phyloP scores from a whole-genome alignment of 2,797 vertebrate species.

The Erithacus rubecula region DNA sequence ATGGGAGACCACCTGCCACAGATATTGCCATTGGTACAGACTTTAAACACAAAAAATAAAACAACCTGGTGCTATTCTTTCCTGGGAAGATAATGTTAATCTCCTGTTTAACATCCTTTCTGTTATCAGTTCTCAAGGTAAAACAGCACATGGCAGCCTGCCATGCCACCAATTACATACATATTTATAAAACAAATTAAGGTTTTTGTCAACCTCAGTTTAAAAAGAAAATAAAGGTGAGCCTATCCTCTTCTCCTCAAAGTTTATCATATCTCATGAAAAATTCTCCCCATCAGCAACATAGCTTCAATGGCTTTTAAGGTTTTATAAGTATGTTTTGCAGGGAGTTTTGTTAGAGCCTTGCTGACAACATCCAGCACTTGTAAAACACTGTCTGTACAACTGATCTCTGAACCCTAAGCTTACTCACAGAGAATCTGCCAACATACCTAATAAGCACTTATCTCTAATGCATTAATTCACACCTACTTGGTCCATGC shows the following conservation, averaged over 20 bases:
- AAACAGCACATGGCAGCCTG: not conserved
- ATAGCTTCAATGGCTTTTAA: conserved; percentile 31
- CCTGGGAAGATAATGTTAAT: conserved; percentile 39
- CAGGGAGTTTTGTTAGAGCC: not conserved
- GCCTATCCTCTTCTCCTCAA: not conserved
- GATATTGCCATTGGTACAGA: not conserved
- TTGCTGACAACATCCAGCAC: not conserved
- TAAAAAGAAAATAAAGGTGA: conserved; percentile 41
- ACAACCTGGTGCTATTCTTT: not conserved
- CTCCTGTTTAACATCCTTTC: not conserved
- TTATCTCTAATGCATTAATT: not conserved
- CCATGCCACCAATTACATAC: not conserved
- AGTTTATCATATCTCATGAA: not conserved
- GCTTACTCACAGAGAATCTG: not conserved
- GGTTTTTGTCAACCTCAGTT: conserved; percentile 40
- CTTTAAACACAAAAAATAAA: not conserved
- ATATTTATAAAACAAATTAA: conserved; percentile 37
- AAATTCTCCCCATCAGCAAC: conserved; percentile 25
- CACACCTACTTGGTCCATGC: rapidly evolving
- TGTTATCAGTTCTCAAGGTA: not conserved
- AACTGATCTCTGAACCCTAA: not conserved
- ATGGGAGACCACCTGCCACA: not conserved
- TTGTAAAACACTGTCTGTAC: not conserved
- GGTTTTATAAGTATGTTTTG: conserved; percentile 25
- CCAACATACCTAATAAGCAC: not conserved